These are phyloP conservation scores for Coregonus clupeaformis DNA, from an alignment of 2,113 vertebrate genomes.

Conservation along the genomic window DNA sequence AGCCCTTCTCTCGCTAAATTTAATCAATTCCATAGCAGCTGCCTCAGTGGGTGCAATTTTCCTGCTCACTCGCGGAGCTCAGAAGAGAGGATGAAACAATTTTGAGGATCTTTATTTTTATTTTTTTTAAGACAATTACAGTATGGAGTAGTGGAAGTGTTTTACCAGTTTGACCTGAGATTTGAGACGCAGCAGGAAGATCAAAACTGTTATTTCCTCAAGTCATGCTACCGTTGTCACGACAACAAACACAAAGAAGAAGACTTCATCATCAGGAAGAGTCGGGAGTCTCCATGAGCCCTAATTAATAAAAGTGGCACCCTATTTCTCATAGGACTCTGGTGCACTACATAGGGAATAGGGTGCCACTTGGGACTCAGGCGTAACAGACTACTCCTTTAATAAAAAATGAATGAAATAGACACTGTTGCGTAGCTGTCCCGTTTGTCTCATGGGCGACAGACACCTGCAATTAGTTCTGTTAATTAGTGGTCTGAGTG, in stretches of 20 bases:
- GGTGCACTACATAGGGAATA: too few relatives aligned
- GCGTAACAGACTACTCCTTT: slow-evolving; percentile 33
- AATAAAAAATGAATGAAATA: slow-evolving; percentile 63
- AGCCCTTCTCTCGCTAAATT: slow-evolving; percentile 29
- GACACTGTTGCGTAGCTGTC: slow-evolving; percentile 32
- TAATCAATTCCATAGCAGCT: slow-evolving; percentile 4
- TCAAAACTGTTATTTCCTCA: slow-evolving; percentile 69
- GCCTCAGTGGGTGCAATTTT: background rate
- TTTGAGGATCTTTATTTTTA: slow-evolving; percentile 41
- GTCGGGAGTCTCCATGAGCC: background rate
- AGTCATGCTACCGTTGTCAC: slow-evolving; percentile 66
- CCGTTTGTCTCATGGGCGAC: slow-evolving; percentile 52
- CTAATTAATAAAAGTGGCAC: slow-evolving; percentile 63
- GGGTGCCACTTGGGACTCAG: too few relatives aligned
- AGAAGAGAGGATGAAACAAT: slow-evolving; percentile 1
- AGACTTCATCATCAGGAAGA: slow-evolving; percentile 49
- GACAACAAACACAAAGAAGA: slow-evolving; percentile 33
- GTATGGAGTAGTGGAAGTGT: slow-evolving; percentile 36
- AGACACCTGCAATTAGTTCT: slow-evolving; percentile 71
- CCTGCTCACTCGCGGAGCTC: background rate
- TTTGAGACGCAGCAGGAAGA: slow-evolving; percentile 54
- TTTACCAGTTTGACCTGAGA: slow-evolving; percentile 48
- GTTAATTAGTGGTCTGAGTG: slow-evolving; percentile 73
- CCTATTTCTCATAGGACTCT: too few relatives aligned
- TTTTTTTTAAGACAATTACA: slow-evolving; percentile 46